Evolutionary conservation across 2,113 vertebrate genomes (phyloP).

Genomic region (cattle (Bos taurus)): DNA sequence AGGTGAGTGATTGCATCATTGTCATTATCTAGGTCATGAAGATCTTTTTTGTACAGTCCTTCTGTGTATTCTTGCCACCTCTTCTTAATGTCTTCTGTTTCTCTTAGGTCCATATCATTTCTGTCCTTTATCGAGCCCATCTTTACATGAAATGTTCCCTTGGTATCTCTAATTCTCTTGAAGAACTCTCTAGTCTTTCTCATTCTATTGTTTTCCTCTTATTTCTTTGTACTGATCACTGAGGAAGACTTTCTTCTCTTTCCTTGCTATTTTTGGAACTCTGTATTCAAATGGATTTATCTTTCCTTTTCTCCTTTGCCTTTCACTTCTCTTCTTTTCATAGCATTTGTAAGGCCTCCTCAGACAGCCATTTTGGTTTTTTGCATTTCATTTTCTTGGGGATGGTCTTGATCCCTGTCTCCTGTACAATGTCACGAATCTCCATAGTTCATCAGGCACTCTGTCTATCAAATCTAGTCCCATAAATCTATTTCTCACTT

Average conservation of each 20-base stretch:
- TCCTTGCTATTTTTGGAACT: neutral
- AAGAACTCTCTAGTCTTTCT: neutral
- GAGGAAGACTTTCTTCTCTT: neutral
- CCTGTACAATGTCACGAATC: neutral
- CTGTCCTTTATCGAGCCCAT: neutral
- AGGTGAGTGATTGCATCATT: neutral
- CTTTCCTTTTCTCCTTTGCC: neutral
- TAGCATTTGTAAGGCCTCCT: neutral
- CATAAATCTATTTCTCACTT: neutral
- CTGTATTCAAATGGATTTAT: neutral
- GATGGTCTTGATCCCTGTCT: neutral
- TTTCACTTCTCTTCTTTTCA: neutral
- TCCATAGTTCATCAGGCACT: neutral
- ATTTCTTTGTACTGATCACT: neutral
- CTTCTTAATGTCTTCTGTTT: neutral
- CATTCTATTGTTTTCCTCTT: neutral
- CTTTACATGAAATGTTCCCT: neutral
- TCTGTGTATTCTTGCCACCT: neutral
- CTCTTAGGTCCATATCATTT: neutral
- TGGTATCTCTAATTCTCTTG: neutral
- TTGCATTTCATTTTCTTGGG: neutral
- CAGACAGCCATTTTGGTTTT: neutral
- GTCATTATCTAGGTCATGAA: neutral
- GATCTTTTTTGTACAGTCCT: neutral
- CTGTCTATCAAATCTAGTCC: neutral